phyloP scores from a whole-genome alignment of 2,113 vertebrate genomes.

The Caranx melampygus region DNA sequence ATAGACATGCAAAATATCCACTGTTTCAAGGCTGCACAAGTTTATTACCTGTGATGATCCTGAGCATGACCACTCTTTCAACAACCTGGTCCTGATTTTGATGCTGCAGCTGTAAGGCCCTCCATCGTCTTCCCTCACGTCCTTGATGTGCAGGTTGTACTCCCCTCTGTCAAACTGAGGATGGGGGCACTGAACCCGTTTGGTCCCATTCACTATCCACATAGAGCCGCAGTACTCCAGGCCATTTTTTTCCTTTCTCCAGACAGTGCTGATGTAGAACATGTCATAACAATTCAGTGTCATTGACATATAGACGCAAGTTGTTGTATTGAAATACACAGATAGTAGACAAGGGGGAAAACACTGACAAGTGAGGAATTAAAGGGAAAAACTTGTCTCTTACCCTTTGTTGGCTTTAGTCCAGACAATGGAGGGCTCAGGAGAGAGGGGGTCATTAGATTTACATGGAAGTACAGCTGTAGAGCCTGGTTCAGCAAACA shows the following conservation, averaged over 20 bases:
- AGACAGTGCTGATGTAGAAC: constrained; percentile 69
- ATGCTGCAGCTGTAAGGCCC: constrained; percentile 75
- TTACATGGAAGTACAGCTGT: constrained; percentile 76
- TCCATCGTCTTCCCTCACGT: constrained; percentile 64
- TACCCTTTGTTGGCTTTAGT: constrained; percentile 60
- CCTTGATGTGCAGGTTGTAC: constrained; percentile 75
- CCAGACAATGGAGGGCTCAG: constrained; percentile 62
- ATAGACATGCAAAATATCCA: background rate
- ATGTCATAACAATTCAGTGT: constrained; percentile 15
- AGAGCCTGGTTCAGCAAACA: constrained; percentile 73
- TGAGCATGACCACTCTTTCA: constrained; percentile 56
- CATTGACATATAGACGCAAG: background rate
- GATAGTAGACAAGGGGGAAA: background rate
- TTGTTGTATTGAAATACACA: background rate
- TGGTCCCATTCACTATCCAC: constrained; percentile 11
- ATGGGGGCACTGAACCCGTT: constrained; percentile 58
- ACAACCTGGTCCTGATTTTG: rapidly evolving
- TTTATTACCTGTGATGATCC: constrained; percentile 77
- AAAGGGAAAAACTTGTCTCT: constrained; percentile 13
- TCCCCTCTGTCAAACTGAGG: constrained; percentile 46
- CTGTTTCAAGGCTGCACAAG: background rate
- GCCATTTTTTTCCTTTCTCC: constrained; percentile 75
- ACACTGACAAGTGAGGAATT: background rate
- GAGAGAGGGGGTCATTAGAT: rapidly evolving
- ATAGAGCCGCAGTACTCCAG: constrained; percentile 68